Conservation (phyloP, 2,113 vertebrate genomes). For the Brachirus orientalis region DNA sequence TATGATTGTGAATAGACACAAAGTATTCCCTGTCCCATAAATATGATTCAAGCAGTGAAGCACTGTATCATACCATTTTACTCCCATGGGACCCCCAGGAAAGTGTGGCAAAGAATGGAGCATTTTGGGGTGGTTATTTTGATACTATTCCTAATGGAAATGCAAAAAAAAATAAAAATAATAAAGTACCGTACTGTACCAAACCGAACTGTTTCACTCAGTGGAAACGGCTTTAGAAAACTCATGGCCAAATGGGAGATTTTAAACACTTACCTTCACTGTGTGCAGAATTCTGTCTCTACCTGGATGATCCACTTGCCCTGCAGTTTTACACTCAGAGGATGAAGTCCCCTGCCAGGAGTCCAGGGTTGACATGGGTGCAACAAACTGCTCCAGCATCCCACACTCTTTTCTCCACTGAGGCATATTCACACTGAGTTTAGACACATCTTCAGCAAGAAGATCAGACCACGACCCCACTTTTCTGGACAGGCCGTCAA, state of each 20-base stretch:
- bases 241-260: background rate
- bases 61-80: no score
- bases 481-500: conserved; percentile 10
- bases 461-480: conserved; percentile 23
- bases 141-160: no score
- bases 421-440: conserved; percentile 53
- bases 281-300: background rate
- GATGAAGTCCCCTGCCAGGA: conserved; percentile 11
- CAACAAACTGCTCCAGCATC: background rate
- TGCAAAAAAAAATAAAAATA: no score
- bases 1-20: no score
- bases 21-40: no score
- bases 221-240: background rate
- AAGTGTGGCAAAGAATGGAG: no score
- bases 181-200: no score
- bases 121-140: no score
- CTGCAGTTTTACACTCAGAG: background rate
- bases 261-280: conserved; percentile 27
- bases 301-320: background rate
- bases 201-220: no score
- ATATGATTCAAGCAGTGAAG: no score
- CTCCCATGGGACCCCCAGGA: no score
- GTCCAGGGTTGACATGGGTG: conserved; percentile 1
- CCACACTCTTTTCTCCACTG: conserved; percentile 15
- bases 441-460: conserved; percentile 63